Conservation (phyloP, 2,113 vertebrate genomes). For the Anhinga rufa region DNA sequence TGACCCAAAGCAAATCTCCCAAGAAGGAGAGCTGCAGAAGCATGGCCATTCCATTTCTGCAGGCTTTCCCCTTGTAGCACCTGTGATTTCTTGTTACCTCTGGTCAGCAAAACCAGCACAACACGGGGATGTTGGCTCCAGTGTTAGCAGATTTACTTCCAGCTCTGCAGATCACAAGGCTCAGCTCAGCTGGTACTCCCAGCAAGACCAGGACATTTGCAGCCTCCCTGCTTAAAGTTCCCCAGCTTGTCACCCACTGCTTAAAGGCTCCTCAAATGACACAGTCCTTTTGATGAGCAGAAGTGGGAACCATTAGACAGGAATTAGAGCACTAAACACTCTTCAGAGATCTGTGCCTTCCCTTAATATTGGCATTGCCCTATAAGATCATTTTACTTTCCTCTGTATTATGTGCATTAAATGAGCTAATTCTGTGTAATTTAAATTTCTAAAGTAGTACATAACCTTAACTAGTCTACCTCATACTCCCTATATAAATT, state of each 20-base stretch:
- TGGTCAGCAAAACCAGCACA: not conserved
- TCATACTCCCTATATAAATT: not conserved
- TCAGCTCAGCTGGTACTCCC: not conserved
- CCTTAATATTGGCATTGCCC: not conserved
- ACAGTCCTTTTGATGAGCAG: not conserved
- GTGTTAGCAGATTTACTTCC: not conserved
- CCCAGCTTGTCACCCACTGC: not conserved
- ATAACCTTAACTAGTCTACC: not conserved
- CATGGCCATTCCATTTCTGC: rapidly evolving
- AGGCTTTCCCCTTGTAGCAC: not conserved
- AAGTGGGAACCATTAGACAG: not conserved
- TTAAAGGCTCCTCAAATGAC: not conserved
- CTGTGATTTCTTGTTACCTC: not conserved
- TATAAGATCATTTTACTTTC: not conserved
- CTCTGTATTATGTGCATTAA: not conserved
- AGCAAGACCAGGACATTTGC: not conserved
- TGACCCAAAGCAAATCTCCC: not conserved
- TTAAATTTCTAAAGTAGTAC: not conserved
- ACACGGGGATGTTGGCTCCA: rapidly evolving
- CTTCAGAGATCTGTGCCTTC: not conserved
- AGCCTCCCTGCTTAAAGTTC: not conserved
- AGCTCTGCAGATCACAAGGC: not conserved
- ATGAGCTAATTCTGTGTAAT: not conserved
- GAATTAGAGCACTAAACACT: not conserved
- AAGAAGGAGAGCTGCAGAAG: not conserved